These are phyloP conservation scores for Armadillidium nasatum DNA, from an alignment of 1,140 invertebrate genomes.

Conservation along the genomic window DNA sequence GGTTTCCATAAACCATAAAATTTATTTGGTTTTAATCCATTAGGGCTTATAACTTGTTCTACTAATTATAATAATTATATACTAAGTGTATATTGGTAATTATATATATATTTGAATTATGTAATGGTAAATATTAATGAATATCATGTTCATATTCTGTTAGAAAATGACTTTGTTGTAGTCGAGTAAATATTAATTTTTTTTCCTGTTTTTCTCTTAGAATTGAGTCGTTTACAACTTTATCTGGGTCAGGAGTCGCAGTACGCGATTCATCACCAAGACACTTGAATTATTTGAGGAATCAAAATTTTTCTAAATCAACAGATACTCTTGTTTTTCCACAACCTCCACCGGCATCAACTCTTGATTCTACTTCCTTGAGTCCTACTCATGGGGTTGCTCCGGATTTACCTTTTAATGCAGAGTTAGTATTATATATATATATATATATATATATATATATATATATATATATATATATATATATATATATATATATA, in stretches of 20 bases:
- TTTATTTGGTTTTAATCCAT: too few species aligned
- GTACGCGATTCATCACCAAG: not conserved
- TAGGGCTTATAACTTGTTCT: too few species aligned
- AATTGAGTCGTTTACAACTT: constrained; percentile 38
- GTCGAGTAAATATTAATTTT: not conserved
- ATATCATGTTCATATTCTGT: too few species aligned
- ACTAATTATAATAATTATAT: too few species aligned
- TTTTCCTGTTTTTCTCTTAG: constrained; percentile 15
- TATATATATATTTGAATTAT: too few species aligned
- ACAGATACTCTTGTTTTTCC: constrained; percentile 40
- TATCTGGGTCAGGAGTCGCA: constrained; percentile 32
- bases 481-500: too few species aligned
- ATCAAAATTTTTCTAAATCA: constrained; percentile 33
- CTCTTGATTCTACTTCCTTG: constrained; percentile 29
- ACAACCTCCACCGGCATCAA: constrained; percentile 37
- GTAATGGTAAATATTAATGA: too few species aligned
- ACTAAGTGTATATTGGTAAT: too few species aligned
- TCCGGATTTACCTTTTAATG: constrained; percentile 22
- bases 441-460: too few species aligned
- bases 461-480: too few species aligned
- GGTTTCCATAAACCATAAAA: too few species aligned
- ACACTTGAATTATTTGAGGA: constrained; percentile 16
- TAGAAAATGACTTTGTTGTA: too few species aligned
- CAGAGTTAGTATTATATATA: not conserved
- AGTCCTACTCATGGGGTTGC: constrained; percentile 21